These are phyloP conservation scores for Balearica regulorum DNA, from an alignment of 2,797 vertebrate genomes.

Conservation along the genomic window DNA sequence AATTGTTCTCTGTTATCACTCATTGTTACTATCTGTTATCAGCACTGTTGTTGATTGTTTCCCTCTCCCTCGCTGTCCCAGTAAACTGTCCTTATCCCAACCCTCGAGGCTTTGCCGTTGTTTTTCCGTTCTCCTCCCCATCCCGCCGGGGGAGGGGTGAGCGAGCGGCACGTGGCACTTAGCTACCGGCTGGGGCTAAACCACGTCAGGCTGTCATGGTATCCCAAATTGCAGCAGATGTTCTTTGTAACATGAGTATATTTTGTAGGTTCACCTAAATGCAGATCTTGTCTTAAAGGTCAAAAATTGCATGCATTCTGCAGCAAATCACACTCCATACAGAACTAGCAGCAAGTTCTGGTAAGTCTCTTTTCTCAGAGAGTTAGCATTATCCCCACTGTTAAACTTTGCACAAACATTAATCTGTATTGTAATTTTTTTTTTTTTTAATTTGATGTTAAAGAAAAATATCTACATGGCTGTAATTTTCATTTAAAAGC, in stretches of 20 bases:
- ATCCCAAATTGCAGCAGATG: fast-evolving
- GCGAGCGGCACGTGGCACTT: too few relatives aligned
- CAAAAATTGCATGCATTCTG: neutral
- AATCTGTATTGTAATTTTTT: neutral
- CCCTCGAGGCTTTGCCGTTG: too few relatives aligned
- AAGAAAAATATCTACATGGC: neutral
- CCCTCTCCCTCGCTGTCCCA: too few relatives aligned
- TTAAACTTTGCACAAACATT: neutral
- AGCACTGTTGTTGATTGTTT: too few relatives aligned
- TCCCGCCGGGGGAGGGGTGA: too few relatives aligned
- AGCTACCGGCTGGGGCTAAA: too few relatives aligned
- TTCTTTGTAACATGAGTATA: neutral
- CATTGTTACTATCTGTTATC: too few relatives aligned
- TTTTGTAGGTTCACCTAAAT: neutral
- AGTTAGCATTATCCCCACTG: neutral
- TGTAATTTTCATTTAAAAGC: neutral
- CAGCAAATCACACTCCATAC: neutral
- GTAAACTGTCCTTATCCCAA: too few relatives aligned
- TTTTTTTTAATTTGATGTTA: neutral
- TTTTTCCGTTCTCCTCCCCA: too few relatives aligned
- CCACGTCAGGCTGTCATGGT: neutral
- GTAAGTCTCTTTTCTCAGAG: neutral
- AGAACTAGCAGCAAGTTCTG: neutral
- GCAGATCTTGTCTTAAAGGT: neutral
- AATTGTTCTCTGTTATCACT: too few relatives aligned